Base-by-base conservation (phyloP, 2,113 vertebrate species). In the Chelonoidis abingdonii region DNA sequence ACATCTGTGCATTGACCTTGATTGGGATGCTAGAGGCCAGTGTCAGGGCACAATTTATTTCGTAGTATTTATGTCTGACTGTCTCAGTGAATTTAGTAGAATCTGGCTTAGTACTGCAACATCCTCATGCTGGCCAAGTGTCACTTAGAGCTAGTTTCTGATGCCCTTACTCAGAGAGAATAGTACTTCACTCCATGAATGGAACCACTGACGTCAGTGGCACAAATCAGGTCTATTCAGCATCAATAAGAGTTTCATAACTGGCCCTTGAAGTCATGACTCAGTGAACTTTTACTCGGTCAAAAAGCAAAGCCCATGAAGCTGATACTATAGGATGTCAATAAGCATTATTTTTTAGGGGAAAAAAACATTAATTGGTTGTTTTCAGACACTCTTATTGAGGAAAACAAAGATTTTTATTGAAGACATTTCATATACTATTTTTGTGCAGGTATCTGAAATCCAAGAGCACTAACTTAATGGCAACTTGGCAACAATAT, bases 391-490 rank as follows among this genome's bases (percentile, higher is more conserved):
- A 75, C 10, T 22, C 12, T 44, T 76, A 44, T 25, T 25, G 80
- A 75, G 49, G 81, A 90, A 87, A 89, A 25, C 62, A 92, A 92
- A 93, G n/a, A 1, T 29, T 44, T 86, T 90, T 92, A 47, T 75
- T 89, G 89, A 91, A 47, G 50, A 83, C 8, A 79, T 56, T 88
- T 94, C 83, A 94, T 96, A 91, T 95, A 93, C 89, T 93, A 95
- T 96, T 92, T 95, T 92, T 81, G 90, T 94, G 41, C 76, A 93
- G 82, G 65, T 89, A 44, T 52, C 91, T 92, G 57, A 81, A 95
- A 65, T 95, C 87, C 47, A 90, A 62, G n/a, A 93, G 91, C 85
- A 93, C 21, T 92, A 92, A 96, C 89, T 96, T 89, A 92, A 93
- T 92, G 83, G 94, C 19, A 52, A 89, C 53, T 89, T 95, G 93